These are phyloP conservation scores for Bellardia pandia DNA, from an alignment of 2,888 invertebrate species.

Conservation along the genomic window DNA sequence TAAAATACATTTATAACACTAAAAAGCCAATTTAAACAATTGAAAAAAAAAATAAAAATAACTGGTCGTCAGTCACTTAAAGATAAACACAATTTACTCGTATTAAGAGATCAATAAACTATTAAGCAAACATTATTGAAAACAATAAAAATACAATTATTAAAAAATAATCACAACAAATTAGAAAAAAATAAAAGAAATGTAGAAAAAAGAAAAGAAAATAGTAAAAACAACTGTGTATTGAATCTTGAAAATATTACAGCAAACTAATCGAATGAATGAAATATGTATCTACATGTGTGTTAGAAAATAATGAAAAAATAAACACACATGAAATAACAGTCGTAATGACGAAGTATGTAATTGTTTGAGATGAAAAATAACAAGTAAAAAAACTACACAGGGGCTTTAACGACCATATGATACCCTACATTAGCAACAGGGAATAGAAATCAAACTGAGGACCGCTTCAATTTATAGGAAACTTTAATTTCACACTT, in stretches of 20 bases:
- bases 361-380: neutral
- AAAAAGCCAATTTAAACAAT: constrained; percentile 7
- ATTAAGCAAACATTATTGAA: neutral
- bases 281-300: neutral
- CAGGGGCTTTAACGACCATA: no score
- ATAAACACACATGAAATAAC: neutral
- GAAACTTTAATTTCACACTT: no score
- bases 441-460: no score
- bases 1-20: constrained; percentile 16
- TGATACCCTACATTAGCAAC: no score
- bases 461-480: no score
- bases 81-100: constrained; percentile 1
- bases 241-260: neutral
- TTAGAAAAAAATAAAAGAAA: neutral
- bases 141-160: neutral
- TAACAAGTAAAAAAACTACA: neutral
- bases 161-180: constrained; percentile 1
- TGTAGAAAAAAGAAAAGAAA: neutral
- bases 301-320: neutral
- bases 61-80: neutral
- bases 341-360: neutral
- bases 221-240: neutral
- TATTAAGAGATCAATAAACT: constrained; percentile 48
- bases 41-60: neutral
- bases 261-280: neutral